Conservation (phyloP, 2,888 invertebrate genomes). For the Tupiocoris notatus region DNA sequence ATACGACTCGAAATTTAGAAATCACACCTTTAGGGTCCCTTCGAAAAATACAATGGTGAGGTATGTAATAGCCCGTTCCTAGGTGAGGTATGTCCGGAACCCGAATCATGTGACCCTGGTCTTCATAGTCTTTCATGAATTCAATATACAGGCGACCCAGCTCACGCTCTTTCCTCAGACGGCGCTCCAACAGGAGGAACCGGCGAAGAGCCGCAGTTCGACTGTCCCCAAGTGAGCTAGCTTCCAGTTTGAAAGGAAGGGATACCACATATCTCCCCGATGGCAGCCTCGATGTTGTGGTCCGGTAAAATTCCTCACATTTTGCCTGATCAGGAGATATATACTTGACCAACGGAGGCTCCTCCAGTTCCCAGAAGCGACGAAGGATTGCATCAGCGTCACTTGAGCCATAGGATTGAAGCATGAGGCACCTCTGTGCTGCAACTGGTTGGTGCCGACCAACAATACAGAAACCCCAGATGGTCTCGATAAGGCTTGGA, state of each 20-base stretch:
- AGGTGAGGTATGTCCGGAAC: background rate
- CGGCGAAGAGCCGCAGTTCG: background rate
- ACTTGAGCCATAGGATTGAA: too few species aligned
- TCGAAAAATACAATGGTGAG: conserved; percentile 32
- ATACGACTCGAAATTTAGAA: too few species aligned
- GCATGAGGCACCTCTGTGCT: too few species aligned
- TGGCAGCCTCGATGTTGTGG: background rate
- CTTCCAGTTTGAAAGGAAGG: background rate
- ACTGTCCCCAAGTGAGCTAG: too few species aligned
- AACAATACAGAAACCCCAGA: too few species aligned
- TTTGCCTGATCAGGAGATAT: background rate
- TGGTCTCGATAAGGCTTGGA: background rate
- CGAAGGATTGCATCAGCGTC: background rate
- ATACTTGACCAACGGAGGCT: too few species aligned
- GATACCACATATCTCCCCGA: background rate
- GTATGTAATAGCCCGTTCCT: conserved; percentile 5
- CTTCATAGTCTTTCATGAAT: conserved; percentile 17
- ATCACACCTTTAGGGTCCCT: too few species aligned
- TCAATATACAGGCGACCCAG: conserved; percentile 2
- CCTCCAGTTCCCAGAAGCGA: conserved; percentile 2
- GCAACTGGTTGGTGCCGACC: too few species aligned
- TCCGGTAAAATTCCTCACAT: background rate
- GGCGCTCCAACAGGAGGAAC: background rate
- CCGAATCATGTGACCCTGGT: conserved; percentile 12
- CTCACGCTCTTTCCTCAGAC: background rate